Evolutionary conservation across 2,888 invertebrate genomes (phyloP), one percentile per base, ranked within the genome.

Genomic region (Calameuta pallipes): DNA sequence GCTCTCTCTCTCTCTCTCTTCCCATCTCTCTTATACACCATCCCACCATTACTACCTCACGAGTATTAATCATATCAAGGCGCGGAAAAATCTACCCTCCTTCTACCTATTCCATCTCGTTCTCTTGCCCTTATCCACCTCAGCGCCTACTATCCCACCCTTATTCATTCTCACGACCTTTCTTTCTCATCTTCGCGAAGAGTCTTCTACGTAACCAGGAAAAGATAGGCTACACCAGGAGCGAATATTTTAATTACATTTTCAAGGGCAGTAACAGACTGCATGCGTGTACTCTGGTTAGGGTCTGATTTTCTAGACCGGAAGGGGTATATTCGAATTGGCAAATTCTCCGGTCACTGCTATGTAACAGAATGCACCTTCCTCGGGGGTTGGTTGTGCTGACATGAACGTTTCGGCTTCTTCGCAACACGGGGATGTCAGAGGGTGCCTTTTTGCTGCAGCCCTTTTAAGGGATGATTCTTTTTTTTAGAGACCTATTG

Each of bases 301-400:
- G 30, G 13, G 73, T 9, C 71, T 36, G 73, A 31, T 33, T 41
- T 36, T 75, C 78, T 79, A 83, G 23, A 79, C 79, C 4, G 84
- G 83, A 37, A 84, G 77, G 68, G 82, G 78, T 35, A 85, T 31
- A 85, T 90, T 68, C 85, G 89, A 31, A 85, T 91, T 78, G 92
- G 93, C 87, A 81, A 93, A 85, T 81, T 93, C 93, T 11, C 93
- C 93, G 34, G 92, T 93, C 12, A 93, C 85, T 3, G 93, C 93
- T 68, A 94, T 92, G 82, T 93, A 93, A 83, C 93, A 93, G 85
- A 93, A 93, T 4, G 93, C 94, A 2, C 94, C 94, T 78, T 93
- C 93, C 75, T 92, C 92, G 6, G 93, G 93, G 69, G 91, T 87
- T 0, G 93, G 93, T 80, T 93, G 92, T 30, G 88, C 86, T 34